Base-by-base conservation (phyloP, 2,888 invertebrate genomes). In the Microdon myrmicae region DNA sequence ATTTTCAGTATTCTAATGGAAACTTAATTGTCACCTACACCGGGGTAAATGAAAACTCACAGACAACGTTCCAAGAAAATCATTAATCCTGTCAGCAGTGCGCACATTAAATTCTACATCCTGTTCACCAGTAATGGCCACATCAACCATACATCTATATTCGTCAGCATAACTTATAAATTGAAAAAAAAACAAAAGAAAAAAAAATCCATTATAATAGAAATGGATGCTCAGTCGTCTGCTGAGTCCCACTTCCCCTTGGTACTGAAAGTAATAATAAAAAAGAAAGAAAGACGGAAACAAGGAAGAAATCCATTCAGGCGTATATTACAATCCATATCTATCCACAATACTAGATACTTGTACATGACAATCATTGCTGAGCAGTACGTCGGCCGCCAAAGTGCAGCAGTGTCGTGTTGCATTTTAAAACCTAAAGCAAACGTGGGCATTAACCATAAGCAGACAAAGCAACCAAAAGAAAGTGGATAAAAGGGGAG, bases 151-250 rank as follows among this genome's bases (percentile, higher is more conserved):
- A 22, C 19, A n/a, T n/a, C n/a, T n/a, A n/a, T n/a, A n/a, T n/a
- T n/a, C n/a, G n/a, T n/a, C n/a, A n/a, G n/a, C n/a, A n/a, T n/a
- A n/a, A n/a, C n/a, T n/a, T n/a, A n/a, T n/a, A n/a, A n/a, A n/a
- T n/a, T n/a, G n/a, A n/a, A n/a, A n/a, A n/a, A n/a, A n/a, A n/a
- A n/a, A n/a, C n/a, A n/a, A n/a, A n/a, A n/a, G n/a, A n/a, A n/a
- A n/a, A n/a, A 48, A 23, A 17, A 29, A 19, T 2, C 6, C 7
- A 32, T 7, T 7, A n/a, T 47, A 29, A 37, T 48, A 37, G 37
- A 38, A 31, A 53, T 48, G 16, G n/a, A 31, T 60, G 60, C 54
- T 47, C 54, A 60, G 60, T 48, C 60, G 54, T 60, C 60, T 53
- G 41, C 39, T 53, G 16, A 53, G 45, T 35, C 41, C 23, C 23